Conservation (phyloP, 2,888 invertebrate genomes). For the Cheilosia variabilis region DNA sequence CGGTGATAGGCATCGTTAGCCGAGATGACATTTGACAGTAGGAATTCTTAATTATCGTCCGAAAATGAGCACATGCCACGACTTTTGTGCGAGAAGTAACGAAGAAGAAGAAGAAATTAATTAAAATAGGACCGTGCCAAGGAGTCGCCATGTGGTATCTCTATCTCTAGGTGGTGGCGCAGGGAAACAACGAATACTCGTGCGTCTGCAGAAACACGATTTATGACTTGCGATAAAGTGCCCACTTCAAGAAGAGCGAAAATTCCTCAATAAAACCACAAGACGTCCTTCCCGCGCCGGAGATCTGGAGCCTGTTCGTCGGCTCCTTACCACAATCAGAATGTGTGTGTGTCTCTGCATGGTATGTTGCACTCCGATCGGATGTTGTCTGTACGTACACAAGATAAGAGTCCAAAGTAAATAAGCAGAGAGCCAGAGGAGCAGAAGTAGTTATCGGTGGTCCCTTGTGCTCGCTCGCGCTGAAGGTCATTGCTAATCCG, state of each 20-base stretch:
- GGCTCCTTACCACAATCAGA: constrained; percentile 46
- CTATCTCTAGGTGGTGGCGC: constrained; percentile 12
- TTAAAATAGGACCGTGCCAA: constrained; percentile 62
- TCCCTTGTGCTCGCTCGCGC: constrained; percentile 36
- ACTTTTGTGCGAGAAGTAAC: not conserved
- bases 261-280: constrained; percentile 71
- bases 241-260: constrained; percentile 43
- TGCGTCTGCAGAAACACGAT: constrained; percentile 57
- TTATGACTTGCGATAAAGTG: constrained; percentile 71
- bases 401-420: constrained; percentile 66
- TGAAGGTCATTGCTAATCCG: constrained; percentile 75
- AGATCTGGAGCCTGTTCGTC: constrained; percentile 23
- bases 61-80: constrained; percentile 15
- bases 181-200: constrained; percentile 7
- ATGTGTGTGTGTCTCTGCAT: not conserved
- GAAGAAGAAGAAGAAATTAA: constrained; percentile 45
- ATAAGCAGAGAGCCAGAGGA: constrained; percentile 25
- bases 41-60: constrained; percentile 5
- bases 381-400: constrained; percentile 37
- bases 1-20: constrained; percentile 35
- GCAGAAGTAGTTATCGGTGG: constrained; percentile 13
- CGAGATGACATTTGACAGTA: constrained; percentile 32
- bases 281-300: constrained; percentile 46
- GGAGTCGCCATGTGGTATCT: constrained; percentile 40
- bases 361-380: constrained; percentile 23